phyloP scores from a whole-genome alignment of 1,140 invertebrate genomes.

The Planococcus citri region DNA sequence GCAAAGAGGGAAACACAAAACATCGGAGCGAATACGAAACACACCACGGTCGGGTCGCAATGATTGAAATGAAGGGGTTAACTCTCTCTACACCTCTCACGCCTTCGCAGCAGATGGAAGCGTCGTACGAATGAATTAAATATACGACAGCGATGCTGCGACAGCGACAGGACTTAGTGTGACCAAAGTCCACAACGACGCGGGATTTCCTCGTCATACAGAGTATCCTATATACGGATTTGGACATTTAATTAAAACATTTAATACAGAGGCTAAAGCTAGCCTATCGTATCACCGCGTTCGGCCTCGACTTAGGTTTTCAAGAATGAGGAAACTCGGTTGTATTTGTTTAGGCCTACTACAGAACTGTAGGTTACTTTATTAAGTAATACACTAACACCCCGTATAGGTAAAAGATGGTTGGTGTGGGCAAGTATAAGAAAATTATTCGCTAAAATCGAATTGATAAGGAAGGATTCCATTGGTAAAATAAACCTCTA shows the following conservation, averaged over 20 bases:
- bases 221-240: background rate
- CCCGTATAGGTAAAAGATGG: no score
- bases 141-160: background rate
- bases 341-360: no score
- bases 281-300: background rate
- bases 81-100: no score
- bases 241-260: background rate
- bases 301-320: no score
- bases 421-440: no score
- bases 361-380: no score
- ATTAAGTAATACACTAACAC: no score
- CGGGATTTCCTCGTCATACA: background rate
- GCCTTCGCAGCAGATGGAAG: background rate
- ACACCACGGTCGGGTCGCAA: background rate
- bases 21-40: no score
- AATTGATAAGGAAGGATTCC: background rate
- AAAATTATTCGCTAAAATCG: background rate
- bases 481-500: background rate
- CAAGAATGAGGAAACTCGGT: no score
- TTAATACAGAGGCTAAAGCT: no score
- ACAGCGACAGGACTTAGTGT: no score
- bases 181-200: background rate
- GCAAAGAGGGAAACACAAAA: no score
- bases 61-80: background rate
- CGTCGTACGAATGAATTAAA: background rate